These are phyloP conservation scores for Aporophyla nigra DNA, from an alignment of 2,888 invertebrate species.

Conservation along the genomic window DNA sequence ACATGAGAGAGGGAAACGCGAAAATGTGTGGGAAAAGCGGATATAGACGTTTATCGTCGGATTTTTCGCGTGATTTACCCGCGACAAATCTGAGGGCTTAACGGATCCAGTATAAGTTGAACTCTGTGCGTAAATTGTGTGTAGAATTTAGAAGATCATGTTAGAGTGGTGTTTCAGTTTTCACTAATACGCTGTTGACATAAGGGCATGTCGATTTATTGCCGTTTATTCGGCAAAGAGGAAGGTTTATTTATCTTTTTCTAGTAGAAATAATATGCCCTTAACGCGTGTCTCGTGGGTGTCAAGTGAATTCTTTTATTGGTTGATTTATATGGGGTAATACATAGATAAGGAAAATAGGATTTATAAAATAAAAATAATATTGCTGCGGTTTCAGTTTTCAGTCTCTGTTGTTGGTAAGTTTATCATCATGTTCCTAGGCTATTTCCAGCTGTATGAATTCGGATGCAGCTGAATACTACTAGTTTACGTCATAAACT, in stretches of 20 bases:
- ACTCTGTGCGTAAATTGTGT: constrained; percentile 54
- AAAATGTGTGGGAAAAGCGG: constrained; percentile 91
- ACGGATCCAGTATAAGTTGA: constrained; percentile 76
- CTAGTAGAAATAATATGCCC: constrained; percentile 82
- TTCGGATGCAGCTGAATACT: too few relatives aligned
- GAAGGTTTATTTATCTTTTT: constrained; percentile 87
- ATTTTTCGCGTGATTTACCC: constrained; percentile 90
- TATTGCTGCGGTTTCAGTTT: not conserved
- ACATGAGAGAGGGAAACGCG: constrained; percentile 90
- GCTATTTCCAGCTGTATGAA: too few relatives aligned
- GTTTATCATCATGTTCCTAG: not conserved
- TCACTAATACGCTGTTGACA: constrained; percentile 88
- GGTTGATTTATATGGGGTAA: constrained; percentile 57
- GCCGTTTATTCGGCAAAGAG: constrained; percentile 86
- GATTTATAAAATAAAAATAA: not conserved
- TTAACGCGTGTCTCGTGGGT: constrained; percentile 75
- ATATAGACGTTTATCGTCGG: constrained; percentile 90
- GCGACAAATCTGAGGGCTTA: constrained; percentile 88
- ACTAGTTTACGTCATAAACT: too few relatives aligned
- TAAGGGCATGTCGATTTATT: constrained; percentile 88
- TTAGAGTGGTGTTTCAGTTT: constrained; percentile 74
- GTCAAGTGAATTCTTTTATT: constrained; percentile 70
- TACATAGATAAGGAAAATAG: not conserved
- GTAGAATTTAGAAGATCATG: constrained; percentile 64
- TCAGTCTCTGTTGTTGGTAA: not conserved